Conservation (phyloP, 2,113 vertebrate species). For the Diglossa brunneiventris region DNA sequence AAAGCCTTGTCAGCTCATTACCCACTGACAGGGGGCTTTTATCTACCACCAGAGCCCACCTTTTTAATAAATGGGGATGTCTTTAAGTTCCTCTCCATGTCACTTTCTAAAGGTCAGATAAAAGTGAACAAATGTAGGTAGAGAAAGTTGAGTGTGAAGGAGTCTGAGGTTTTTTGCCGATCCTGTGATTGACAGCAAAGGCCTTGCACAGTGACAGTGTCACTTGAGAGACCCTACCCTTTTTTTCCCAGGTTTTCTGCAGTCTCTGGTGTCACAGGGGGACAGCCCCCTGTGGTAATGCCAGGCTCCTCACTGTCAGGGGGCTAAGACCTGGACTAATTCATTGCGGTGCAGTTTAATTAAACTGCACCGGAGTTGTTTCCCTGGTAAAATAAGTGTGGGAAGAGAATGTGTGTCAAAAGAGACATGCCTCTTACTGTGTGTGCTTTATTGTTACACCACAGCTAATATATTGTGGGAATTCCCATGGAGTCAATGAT, state of each 20-base stretch:
- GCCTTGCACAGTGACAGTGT: constrained; percentile 70
- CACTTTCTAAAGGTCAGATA: constrained; percentile 28
- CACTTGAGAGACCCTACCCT: constrained; percentile 65
- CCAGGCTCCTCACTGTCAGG: constrained; percentile 81
- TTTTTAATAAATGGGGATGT: neutral
- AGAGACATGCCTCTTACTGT: constrained; percentile 90
- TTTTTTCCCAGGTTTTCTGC: constrained; percentile 76
- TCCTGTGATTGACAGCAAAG: constrained; percentile 73
- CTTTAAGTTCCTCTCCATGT: neutral
- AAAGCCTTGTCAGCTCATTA: neutral
- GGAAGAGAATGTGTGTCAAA: constrained; percentile 95
- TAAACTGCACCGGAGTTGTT: constrained; percentile 88
- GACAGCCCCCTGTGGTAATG: constrained; percentile 79
- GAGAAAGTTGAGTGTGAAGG: constrained; percentile 19
- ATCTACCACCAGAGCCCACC: neutral
- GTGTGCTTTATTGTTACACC: constrained; percentile 87
- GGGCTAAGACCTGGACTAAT: constrained; percentile 84
- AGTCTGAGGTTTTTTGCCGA: neutral
- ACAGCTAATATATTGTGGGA: constrained; percentile 91
- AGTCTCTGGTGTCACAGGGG: constrained; percentile 75
- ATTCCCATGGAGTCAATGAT: constrained; percentile 86
- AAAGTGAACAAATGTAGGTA: neutral
- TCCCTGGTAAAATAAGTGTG: constrained; percentile 94
- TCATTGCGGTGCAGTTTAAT: constrained; percentile 87
- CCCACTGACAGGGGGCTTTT: fast-evolving